Conservation (phyloP, 2,797 vertebrate species). For the Danio jaintianensis region DNA sequence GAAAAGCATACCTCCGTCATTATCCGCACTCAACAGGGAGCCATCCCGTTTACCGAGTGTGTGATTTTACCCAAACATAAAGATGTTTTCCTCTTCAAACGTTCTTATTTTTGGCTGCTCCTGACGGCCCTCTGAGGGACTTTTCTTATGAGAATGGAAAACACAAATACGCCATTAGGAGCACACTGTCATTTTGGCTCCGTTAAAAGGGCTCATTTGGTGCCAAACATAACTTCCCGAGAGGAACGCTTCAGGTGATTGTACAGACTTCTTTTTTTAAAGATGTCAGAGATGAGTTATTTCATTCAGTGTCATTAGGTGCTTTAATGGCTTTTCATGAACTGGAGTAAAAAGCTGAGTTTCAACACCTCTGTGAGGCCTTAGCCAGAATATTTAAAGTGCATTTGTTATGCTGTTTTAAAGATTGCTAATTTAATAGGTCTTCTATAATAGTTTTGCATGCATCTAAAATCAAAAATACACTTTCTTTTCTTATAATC, state of each 20-base stretch:
- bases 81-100: slow-evolving; percentile 39
- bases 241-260: slow-evolving; percentile 27
- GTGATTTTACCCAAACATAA: slow-evolving; percentile 27
- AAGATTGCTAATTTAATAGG: no score
- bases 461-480: no score
- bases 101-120: slow-evolving; percentile 45
- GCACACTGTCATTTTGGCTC: slow-evolving; percentile 25
- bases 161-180: slow-evolving; percentile 30
- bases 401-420: no score
- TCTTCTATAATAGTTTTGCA: no score
- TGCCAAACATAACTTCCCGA: slow-evolving; percentile 27
- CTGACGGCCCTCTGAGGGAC: slow-evolving; percentile 1
- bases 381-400: no score
- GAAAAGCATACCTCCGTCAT: slow-evolving; percentile 33
- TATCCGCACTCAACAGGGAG: slow-evolving; percentile 30
- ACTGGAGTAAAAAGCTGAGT: background rate
- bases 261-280: background rate
- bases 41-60: background rate
- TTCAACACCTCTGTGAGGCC: background rate
- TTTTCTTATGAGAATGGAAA: slow-evolving; percentile 27
- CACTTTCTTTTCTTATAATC: no score
- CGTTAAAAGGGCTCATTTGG: background rate
- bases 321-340: slow-evolving; percentile 7
- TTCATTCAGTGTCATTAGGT: background rate
- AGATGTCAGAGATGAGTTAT: slow-evolving; percentile 14